These are phyloP conservation scores for Bambusicola thoracicus DNA, from an alignment of 2,113 vertebrate genomes.

Conservation along the genomic window DNA sequence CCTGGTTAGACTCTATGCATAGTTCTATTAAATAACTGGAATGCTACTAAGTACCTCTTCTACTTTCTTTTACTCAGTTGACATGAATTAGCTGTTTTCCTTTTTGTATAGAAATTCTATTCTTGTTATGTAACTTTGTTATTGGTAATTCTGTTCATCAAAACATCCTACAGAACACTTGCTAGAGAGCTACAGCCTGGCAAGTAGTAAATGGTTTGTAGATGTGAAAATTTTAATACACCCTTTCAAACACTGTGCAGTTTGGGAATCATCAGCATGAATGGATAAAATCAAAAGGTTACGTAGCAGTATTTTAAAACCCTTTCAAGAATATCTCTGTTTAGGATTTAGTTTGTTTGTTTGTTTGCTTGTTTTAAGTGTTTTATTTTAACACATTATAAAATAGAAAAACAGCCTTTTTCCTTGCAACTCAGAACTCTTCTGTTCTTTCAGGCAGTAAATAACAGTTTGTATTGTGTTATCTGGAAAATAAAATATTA, in stretches of 20 bases:
- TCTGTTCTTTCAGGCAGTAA: conserved; percentile 44
- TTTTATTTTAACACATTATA: conserved; percentile 9
- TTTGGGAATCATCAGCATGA: not conserved
- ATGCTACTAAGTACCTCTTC: not conserved
- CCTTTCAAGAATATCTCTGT: not conserved
- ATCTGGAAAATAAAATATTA: conserved; percentile 70
- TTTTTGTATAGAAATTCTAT: not conserved
- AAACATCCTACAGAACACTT: not conserved
- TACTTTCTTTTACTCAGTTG: not conserved
- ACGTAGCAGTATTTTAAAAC: conserved; percentile 5
- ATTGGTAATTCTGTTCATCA: not conserved
- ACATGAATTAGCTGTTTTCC: not conserved
- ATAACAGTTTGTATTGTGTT: conserved; percentile 56
- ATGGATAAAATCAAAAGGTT: conserved; percentile 8
- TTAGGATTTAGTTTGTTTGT: not conserved
- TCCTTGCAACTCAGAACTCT: conserved; percentile 3
- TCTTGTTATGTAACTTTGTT: not conserved
- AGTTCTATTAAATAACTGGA: not conserved
- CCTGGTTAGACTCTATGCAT: not conserved
- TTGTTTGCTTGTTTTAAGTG: not conserved
- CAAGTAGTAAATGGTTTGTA: not conserved
- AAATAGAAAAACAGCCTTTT: not conserved
- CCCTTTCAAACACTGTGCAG: not conserved
- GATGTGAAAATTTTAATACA: not conserved
- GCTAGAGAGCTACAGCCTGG: not conserved